Evolutionary conservation across 1,140 invertebrate species (phyloP), one percentile per base, ranked within the genome.

Genomic region (Matsumurasca onukii): DNA sequence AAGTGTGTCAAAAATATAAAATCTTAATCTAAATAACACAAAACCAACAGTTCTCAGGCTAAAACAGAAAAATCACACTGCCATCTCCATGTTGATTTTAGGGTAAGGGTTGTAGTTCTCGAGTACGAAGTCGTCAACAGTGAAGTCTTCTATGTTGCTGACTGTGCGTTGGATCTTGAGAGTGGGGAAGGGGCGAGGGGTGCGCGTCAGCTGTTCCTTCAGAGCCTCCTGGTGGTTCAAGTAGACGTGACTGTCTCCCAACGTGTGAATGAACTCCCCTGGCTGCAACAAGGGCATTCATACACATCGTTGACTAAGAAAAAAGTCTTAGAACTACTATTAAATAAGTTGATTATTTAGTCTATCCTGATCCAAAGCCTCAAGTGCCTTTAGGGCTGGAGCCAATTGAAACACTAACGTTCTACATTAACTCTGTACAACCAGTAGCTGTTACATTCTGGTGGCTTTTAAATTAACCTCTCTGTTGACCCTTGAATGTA

Each of bases 211-310:
- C 81, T 99, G 98, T 76, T 89, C 84, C 76, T 91, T 84, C 1
- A 99, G 78, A 2, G 94, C 88, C 61, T 92, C 88, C 49, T 97
- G 81, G 78, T 99, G 98, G 79, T 97, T 98, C 1, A 87, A 77
- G 77, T 99, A 99, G 1, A 99, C 88, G 82, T 99, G 98, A 71
- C 94, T 91, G 82, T 99, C 98, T 49, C 98, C 98, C 69, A 98
- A 84, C 9, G 94, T 95, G 78, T 99, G 97, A 17, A 99, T 83
- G 81, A 99, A 98, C 74, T 99, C 97, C 34, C 94, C 95, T 70
- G 96, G 87, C 89, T 76, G 62, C 15, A 71, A 71, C 68, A 30
- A n/a, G 25, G 57, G 31, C 22, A n/a, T n/a, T n/a, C n/a, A n/a
- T n/a, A n/a, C n/a, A n/a, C n/a, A n/a, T n/a, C n/a, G n/a, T n/a